These are phyloP conservation scores for Rousettus leschenaultii DNA, from an alignment of 2,113 vertebrate species.

Conservation along the genomic window DNA sequence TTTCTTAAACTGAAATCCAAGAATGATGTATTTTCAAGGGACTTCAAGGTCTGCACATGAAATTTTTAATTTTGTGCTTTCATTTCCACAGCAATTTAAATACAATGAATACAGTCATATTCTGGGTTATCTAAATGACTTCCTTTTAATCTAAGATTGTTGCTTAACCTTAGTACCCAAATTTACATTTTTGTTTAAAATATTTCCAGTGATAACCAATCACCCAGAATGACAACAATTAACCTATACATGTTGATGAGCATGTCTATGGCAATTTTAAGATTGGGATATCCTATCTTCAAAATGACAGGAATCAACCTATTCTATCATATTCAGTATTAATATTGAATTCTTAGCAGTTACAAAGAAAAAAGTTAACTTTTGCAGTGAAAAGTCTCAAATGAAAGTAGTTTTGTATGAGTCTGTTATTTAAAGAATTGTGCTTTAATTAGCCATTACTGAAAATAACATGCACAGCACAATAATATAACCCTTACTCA, in stretches of 20 bases:
- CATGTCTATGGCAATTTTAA: background rate
- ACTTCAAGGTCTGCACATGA: background rate
- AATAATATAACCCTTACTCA: background rate
- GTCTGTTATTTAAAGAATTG: slow-evolving; percentile 10
- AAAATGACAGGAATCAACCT: background rate
- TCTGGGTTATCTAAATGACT: background rate
- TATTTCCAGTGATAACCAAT: background rate
- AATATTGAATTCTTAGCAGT: background rate
- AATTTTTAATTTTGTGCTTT: background rate
- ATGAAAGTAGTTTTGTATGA: background rate
- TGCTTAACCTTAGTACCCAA: background rate
- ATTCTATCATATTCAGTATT: background rate
- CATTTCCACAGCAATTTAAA: background rate
- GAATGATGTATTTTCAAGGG: background rate
- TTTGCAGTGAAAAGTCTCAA: background rate
- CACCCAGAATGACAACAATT: background rate
- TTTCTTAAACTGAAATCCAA: slow-evolving; percentile 4
- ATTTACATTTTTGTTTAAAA: slow-evolving; percentile 11
- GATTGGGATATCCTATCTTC: background rate
- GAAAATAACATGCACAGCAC: background rate
- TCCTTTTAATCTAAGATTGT: background rate
- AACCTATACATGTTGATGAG: background rate
- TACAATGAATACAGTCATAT: background rate
- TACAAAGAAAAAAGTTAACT: background rate
- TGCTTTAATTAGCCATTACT: background rate